Conservation (phyloP, 2,113 vertebrate species). For the Lethenteron reissneri region DNA sequence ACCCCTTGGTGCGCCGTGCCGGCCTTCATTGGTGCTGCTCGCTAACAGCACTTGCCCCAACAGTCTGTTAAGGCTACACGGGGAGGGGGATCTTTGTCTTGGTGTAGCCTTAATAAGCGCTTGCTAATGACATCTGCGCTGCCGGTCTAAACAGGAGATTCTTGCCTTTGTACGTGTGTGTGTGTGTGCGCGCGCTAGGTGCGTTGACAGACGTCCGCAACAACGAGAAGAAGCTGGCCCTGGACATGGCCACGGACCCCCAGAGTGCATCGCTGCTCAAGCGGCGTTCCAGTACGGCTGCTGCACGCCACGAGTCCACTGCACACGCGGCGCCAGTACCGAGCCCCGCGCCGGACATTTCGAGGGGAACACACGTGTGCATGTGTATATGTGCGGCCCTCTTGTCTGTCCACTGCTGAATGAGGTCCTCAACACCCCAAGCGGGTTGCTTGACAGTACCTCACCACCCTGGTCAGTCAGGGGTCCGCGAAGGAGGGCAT, state of each 20-base stretch:
- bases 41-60: not conserved
- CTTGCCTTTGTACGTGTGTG: not conserved
- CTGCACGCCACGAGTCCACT: not conserved
- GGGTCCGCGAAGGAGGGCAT: too few relatives aligned
- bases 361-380: not conserved
- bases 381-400: not conserved
- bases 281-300: constrained; percentile 18
- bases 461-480: not conserved
- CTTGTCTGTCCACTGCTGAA: not conserved
- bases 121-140: too few relatives aligned
- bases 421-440: not conserved
- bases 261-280: constrained; percentile 69
- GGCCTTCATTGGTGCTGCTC: not conserved
- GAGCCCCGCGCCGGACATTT: not conserved
- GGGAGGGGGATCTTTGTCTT: not conserved
- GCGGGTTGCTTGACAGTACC: not conserved
- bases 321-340: not conserved
- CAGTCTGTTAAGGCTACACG: not conserved
- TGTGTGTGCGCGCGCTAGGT: not conserved
- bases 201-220: not conserved
- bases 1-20: not conserved
- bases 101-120: not conserved
- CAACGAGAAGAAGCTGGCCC: constrained; percentile 77
- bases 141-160: too few relatives aligned
- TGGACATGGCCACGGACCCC: constrained; percentile 84